Conservation (phyloP, 2,797 vertebrate genomes). For the Sternotherus odoratus region DNA sequence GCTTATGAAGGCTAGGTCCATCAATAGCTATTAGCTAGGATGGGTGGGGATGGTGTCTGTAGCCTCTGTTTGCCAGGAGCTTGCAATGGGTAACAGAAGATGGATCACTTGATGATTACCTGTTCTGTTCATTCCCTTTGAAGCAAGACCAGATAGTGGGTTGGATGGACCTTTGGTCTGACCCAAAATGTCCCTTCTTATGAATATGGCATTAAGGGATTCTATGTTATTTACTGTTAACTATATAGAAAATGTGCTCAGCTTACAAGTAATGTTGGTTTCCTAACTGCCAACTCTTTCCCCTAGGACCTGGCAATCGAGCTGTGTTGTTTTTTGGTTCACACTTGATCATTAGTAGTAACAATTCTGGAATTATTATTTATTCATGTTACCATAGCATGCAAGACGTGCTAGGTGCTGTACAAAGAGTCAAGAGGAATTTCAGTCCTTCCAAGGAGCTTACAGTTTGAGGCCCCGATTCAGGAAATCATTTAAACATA, state of each 20-base stretch:
- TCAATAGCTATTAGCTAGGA: too few species aligned
- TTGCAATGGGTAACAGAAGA: too few species aligned
- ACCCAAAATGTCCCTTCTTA: too few species aligned
- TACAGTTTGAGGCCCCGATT: not conserved
- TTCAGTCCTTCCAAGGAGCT: too few species aligned
- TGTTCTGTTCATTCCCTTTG: too few species aligned
- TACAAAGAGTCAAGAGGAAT: not conserved
- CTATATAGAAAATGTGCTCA: not conserved
- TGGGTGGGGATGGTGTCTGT: too few species aligned
- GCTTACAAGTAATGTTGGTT: fast-evolving
- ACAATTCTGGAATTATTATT: fast-evolving
- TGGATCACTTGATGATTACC: too few species aligned
- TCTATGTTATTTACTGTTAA: not conserved
- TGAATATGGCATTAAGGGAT: not conserved
- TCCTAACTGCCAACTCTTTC: not conserved
- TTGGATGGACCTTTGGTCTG: too few species aligned
- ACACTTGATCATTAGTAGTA: fast-evolving
- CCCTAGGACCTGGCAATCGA: not conserved
- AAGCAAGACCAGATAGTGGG: too few species aligned
- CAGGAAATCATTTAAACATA: not conserved
- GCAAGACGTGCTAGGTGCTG: not conserved
- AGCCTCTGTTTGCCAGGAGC: too few species aligned
- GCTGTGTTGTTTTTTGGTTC: not conserved
- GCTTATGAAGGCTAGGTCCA: too few species aligned
- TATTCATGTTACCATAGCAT: not conserved